Conservation (phyloP, 2,113 vertebrate species). For the Chiloscyllium plagiosum region DNA sequence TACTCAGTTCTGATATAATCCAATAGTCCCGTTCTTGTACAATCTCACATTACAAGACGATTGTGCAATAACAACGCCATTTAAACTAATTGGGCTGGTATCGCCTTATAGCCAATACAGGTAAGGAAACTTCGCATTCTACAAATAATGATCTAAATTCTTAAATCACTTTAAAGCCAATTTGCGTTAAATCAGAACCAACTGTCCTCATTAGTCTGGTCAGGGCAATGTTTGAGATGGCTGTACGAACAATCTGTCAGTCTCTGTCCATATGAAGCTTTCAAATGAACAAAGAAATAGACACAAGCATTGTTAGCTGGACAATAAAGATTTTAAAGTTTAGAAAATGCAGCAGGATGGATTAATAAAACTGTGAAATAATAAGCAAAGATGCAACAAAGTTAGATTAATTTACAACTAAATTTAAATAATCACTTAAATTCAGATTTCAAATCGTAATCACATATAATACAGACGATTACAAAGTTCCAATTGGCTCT, state of each 20-base stretch:
- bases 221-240: not conserved
- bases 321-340: not conserved
- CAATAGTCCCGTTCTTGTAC: no score
- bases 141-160: no score
- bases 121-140: no score
- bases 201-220: not conserved
- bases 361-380: not conserved
- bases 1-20: no score
- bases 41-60: no score
- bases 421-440: not conserved
- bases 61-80: no score
- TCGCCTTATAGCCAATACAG: no score
- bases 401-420: not conserved
- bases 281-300: not conserved
- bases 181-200: no score
- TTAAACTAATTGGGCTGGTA: no score
- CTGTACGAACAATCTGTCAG: not conserved
- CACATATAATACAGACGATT: not conserved
- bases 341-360: not conserved
- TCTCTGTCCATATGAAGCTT: not conserved
- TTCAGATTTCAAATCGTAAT: not conserved
- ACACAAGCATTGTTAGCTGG: not conserved
- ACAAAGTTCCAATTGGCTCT: not conserved
- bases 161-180: no score
- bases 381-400: not conserved